Evolutionary conservation across 2,113 vertebrate genomes (phyloP).

Genomic region (Misgurnus anguillicaudatus): DNA sequence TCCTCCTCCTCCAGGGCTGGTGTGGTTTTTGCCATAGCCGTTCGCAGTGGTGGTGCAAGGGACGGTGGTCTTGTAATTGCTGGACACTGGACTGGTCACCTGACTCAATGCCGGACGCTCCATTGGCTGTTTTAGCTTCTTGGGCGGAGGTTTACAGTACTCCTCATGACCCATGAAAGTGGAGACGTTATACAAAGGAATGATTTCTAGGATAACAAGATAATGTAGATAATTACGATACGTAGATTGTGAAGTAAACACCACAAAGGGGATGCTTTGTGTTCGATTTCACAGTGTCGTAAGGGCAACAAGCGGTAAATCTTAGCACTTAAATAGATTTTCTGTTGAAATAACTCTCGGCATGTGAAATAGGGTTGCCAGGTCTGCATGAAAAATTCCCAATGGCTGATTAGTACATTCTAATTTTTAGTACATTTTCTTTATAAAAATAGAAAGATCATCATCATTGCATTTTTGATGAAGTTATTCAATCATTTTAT

Average conservation of each 20-base stretch:
- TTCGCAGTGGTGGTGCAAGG: constrained; percentile 76
- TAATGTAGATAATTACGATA: neutral
- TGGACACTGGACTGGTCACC: constrained; percentile 81
- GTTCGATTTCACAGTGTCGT: neutral
- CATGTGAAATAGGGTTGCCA: neutral
- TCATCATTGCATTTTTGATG: no score
- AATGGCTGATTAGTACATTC: no score
- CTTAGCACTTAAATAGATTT: neutral
- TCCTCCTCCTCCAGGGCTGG: constrained; percentile 54
- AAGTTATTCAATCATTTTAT: no score
- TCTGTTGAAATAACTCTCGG: neutral
- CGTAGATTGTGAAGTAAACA: neutral
- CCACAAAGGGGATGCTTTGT: no score
- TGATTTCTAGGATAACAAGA: constrained; percentile 76
- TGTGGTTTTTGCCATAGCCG: constrained; percentile 76
- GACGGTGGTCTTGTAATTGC: constrained; percentile 78
- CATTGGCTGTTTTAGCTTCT: constrained; percentile 82
- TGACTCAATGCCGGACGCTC: constrained; percentile 79
- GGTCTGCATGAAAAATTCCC: no score
- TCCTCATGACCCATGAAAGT: constrained; percentile 83
- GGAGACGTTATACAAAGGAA: constrained; percentile 86
- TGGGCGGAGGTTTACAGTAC: constrained; percentile 84
- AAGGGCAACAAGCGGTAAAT: neutral
- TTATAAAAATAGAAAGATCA: no score
- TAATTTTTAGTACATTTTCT: no score